Evolutionary conservation across 2,113 vertebrate species (phyloP).

Genomic region (Ahaetulla prasina): DNA sequence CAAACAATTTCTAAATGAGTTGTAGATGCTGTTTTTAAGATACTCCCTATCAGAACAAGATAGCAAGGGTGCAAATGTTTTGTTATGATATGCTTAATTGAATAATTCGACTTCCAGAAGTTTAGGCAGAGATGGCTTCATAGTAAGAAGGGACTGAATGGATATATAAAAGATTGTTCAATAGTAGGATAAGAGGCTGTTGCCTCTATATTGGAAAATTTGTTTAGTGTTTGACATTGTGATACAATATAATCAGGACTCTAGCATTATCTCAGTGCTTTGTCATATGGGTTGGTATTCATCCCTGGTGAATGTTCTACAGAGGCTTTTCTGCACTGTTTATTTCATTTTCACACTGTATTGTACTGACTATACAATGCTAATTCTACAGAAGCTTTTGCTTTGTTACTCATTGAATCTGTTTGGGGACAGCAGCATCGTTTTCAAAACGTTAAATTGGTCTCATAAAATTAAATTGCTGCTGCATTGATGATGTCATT

Average conservation of each 20-base stretch:
- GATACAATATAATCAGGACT: conserved; percentile 49
- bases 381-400: neutral
- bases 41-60: neutral
- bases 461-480: neutral
- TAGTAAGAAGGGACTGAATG: neutral
- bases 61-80: neutral
- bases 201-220: conserved; percentile 33
- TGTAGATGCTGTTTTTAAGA: neutral
- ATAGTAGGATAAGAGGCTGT: neutral
- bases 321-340: conserved; percentile 51
- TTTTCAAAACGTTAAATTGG: conserved; percentile 11
- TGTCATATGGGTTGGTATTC: conserved; percentile 65
- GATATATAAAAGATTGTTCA: neutral
- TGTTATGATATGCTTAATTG: conserved; percentile 8
- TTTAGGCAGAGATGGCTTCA: neutral
- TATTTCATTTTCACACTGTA: conserved; percentile 61
- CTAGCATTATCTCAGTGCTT: conserved; percentile 64
- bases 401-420: neutral
- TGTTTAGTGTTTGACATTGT: conserved; percentile 45
- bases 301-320: conserved; percentile 55
- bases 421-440: neutral
- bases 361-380: conserved; percentile 38
- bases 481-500: conserved; percentile 6
- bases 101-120: neutral
- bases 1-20: neutral